Percentiles rank a stretch among this genome's conserved stretches.
Conservation (phyloP, 2,113 vertebrate species). For the Cathartes aura region DNA sequence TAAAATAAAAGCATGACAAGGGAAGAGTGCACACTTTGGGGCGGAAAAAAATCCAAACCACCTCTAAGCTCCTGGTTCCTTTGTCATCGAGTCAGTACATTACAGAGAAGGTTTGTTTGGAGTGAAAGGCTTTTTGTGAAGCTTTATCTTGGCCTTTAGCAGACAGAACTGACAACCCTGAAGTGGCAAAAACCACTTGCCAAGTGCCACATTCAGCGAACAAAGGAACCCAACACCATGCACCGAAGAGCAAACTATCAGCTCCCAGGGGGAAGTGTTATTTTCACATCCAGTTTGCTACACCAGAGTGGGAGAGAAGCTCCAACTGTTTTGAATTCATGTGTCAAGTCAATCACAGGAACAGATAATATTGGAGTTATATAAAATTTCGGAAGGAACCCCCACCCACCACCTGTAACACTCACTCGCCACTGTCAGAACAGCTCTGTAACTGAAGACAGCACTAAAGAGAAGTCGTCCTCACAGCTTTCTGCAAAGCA, state of each 20-base stretch:
- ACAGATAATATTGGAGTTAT: slow-evolving; percentile 50
- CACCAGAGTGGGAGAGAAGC: slow-evolving; percentile 34
- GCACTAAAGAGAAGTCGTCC: slow-evolving; percentile 40
- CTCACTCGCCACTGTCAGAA: slow-evolving; percentile 67
- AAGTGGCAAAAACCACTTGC: slow-evolving; percentile 67
- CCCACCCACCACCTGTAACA: slow-evolving; percentile 70
- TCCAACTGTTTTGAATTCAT: slow-evolving; percentile 41
- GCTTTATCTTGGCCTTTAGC: slow-evolving; percentile 72
- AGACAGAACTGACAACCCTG: slow-evolving; percentile 58
- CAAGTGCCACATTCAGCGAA: slow-evolving; percentile 44
- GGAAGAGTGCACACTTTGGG: background rate
- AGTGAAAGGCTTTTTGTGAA: slow-evolving; percentile 30
- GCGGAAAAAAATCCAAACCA: slow-evolving; percentile 1
- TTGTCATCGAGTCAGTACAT: background rate
- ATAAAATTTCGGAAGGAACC: slow-evolving; percentile 72
- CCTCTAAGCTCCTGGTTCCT: slow-evolving; percentile 44
- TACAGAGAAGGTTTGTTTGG: slow-evolving; percentile 46
- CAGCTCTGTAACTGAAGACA: slow-evolving; percentile 65
- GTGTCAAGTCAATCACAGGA: slow-evolving; percentile 52
- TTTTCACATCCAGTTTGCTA: slow-evolving; percentile 45
- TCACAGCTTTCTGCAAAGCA: slow-evolving; percentile 43
- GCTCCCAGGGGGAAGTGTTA: slow-evolving; percentile 26
- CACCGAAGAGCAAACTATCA: slow-evolving; percentile 23
- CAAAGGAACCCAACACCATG: slow-evolving; percentile 67
- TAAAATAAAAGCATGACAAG: slow-evolving; percentile 59